Evolutionary conservation across 2,797 vertebrate species (phyloP), one percentile per base, ranked within the genome.

Genomic region (Falco columbarius): DNA sequence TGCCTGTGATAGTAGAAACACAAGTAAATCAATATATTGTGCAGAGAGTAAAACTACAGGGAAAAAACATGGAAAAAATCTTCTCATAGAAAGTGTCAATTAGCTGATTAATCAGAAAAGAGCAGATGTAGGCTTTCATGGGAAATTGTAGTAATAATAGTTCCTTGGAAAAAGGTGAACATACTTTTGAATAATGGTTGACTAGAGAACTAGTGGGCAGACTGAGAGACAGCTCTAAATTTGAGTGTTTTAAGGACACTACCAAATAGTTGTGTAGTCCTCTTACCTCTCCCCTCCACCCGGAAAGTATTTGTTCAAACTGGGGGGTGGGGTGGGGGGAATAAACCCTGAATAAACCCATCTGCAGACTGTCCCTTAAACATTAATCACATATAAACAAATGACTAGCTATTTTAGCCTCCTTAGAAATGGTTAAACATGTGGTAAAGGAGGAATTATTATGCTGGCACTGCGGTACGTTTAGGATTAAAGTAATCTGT

Each of bases 401-500:
- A 77, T 76, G 24, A 54, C 29, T 40, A 62, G 36, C 40, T 81
- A 19, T 86, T 80, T 91, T 80, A 86, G 3, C 40, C 19, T 88
- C 63, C 47, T 81, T 52, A 86, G 67, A 93, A 94, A 93, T 49
- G 11, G 74, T 90, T 86, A 90, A 94, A 81, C 14, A 44, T 32
- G 12, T 22, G 55, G 38, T 89, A 24, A 71, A 89, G 68, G 38
- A 9, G 8, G 5, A 86, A 93, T 77, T 87, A 91, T 89, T 91
- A 88, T 87, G 63, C 46, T 90, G 66, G 47, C 30, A 62, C 42
- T 91, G 86, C 83, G 92, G 49, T 66, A 85, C 49, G 27, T 89
- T 92, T 92, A 79, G 89, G 77, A 95, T 96, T 93, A 94, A 93
- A 92, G 52, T 94, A 95, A 95, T 95, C 92, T 93, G 73, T 46